phyloP scores from a whole-genome alignment of 2,888 invertebrate species.

The Volucella bombylans region DNA sequence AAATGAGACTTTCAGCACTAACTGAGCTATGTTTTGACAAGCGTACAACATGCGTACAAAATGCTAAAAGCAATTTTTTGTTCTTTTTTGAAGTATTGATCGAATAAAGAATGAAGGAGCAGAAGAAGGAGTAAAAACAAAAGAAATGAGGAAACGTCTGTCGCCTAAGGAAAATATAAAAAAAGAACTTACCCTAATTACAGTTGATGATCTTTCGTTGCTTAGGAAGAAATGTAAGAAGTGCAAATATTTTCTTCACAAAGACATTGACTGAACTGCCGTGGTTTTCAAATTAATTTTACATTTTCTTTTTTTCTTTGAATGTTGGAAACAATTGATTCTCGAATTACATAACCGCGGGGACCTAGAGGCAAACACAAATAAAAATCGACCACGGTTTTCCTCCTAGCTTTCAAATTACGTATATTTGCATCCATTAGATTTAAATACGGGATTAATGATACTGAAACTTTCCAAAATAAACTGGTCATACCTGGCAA shows the following conservation, averaged over 20 bases:
- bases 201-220: constrained; percentile 40
- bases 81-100: constrained; percentile 4
- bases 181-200: constrained; percentile 44
- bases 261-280: background rate
- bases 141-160: constrained; percentile 1
- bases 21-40: constrained; percentile 23
- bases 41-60: constrained; percentile 13
- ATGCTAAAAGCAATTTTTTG: constrained; percentile 19
- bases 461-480: constrained; percentile 17
- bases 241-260: background rate
- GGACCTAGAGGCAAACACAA: background rate
- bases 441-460: background rate
- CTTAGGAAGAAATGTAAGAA: constrained; percentile 20
- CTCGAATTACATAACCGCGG: constrained; percentile 38
- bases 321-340: constrained; percentile 42
- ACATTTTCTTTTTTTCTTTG: constrained; percentile 16
- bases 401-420: background rate
- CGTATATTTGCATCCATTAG: background rate
- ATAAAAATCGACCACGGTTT: constrained; percentile 33
- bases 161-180: background rate
- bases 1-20: background rate
- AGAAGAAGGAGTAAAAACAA: background rate
- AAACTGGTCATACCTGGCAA: constrained; percentile 47
- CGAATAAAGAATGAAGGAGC: constrained; percentile 1
- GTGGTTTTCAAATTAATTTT: constrained; percentile 37